Conservation (phyloP, 2,888 invertebrate species). For the Sepiola atlantica region DNA sequence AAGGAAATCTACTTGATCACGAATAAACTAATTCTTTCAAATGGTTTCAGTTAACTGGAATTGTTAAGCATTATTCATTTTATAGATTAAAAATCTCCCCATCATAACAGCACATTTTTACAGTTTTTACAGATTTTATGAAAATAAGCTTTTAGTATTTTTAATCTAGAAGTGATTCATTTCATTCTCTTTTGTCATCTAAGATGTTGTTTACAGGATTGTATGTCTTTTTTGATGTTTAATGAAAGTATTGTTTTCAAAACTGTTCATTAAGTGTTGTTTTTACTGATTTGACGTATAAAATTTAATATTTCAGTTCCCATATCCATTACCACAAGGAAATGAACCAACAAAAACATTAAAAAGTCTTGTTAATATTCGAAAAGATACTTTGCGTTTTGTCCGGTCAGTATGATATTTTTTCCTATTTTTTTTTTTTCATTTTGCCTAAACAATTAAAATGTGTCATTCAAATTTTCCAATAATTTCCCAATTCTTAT, state of each 20-base stretch:
- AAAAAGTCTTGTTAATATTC: constrained; percentile 95
- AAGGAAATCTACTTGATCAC: no score
- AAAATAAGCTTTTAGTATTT: background rate
- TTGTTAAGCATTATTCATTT: background rate
- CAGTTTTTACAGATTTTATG: background rate
- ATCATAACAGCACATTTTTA: background rate
- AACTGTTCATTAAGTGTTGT: background rate
- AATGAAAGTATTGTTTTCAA: background rate
- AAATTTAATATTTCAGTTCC: constrained; percentile 82
- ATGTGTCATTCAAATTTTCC: no score
- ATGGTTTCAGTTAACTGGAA: no score
- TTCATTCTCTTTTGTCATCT: background rate
- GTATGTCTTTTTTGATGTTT: background rate
- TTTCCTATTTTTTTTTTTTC: no score
- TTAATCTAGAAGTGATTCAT: background rate
- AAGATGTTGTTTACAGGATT: background rate
- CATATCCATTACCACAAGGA: constrained; percentile 95
- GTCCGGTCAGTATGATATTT: constrained; percentile 79
- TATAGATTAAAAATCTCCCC: background rate
- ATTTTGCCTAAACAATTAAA: no score
- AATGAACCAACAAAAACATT: constrained; percentile 97
- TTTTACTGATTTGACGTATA: background rate
- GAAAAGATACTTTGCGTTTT: constrained; percentile 95
- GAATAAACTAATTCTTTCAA: no score
- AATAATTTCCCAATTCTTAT: no score